Percentiles rank a stretch among this genome's conserved stretches.
phyloP scores from a whole-genome alignment of 2,113 vertebrate species.

The Hiodon alosoides region DNA sequence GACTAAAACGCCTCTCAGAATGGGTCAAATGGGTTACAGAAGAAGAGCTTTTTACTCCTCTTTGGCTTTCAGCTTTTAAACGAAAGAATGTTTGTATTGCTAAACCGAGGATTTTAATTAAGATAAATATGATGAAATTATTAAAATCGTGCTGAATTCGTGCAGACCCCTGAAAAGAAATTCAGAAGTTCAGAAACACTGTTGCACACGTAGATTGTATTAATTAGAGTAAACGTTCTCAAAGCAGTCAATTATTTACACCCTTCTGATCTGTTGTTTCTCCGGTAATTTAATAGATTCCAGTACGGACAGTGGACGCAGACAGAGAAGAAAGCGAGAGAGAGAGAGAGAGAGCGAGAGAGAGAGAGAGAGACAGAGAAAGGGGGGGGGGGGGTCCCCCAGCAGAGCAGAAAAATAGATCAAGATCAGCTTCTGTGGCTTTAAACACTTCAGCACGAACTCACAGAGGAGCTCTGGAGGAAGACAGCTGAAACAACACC shows the following conservation, averaged over 20 bases:
- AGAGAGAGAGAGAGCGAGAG: not conserved
- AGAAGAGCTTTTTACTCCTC: no score
- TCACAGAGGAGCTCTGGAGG: slow-evolving; percentile 15
- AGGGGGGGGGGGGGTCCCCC: slow-evolving; percentile 9
- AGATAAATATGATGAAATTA: not conserved
- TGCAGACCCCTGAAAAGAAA: no score
- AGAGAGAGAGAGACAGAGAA: not conserved
- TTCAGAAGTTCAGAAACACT: no score
- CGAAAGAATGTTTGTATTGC: not conserved
- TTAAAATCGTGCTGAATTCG: no score
- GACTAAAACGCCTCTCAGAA: not conserved
- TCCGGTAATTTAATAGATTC: not conserved
- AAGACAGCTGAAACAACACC: not conserved
- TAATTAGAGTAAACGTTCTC: not conserved
- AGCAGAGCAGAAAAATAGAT: slow-evolving; percentile 9
- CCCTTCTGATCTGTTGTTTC: not conserved
- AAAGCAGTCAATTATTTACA: not conserved
- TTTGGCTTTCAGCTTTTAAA: no score
- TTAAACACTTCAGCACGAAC: slow-evolving; percentile 22
- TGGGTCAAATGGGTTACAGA: no score
- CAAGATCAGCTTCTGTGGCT: slow-evolving; percentile 19
- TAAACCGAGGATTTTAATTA: not conserved
- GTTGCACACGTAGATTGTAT: no score
- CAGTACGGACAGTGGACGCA: not conserved
- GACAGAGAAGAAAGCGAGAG: no score